Evolutionary conservation across 2,113 vertebrate genomes (phyloP).

Genomic region (Eurystomus gularis): DNA sequence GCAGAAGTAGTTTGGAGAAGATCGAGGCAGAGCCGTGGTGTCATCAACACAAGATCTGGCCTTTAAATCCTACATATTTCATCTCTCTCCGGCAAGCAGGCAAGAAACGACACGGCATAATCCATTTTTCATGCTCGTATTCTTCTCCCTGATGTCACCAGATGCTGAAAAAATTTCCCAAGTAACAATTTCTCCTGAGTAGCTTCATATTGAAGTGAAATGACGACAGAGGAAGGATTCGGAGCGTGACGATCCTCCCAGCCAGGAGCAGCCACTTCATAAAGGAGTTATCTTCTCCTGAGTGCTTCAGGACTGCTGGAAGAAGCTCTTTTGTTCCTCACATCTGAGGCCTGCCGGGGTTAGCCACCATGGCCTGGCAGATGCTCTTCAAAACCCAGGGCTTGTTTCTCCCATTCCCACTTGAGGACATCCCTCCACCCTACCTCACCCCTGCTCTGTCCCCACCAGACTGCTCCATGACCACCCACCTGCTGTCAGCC

Average conservation of each 20-base stretch:
- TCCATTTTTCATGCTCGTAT: neutral
- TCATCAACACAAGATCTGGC: neutral
- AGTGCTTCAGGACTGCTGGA: neutral
- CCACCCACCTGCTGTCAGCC: neutral
- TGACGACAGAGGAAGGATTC: neutral
- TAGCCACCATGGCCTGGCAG: too few species aligned
- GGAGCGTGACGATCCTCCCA: neutral
- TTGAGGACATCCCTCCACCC: too few species aligned
- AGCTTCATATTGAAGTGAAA: neutral
- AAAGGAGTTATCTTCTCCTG: neutral
- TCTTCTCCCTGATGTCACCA: neutral
- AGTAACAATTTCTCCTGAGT: neutral
- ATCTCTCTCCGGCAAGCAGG: neutral
- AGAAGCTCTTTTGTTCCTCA: neutral
- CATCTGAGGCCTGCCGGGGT: neutral
- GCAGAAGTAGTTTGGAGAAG: neutral
- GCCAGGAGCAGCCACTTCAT: neutral
- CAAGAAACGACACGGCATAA: neutral
- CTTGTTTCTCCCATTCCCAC: neutral
- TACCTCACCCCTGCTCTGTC: neutral
- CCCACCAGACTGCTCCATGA: neutral
- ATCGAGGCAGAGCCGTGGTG: neutral
- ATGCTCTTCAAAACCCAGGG: neutral
- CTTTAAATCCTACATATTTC: neutral
- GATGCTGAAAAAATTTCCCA: accelerated